Conservation (phyloP, 2,797 vertebrate species). For the Notolepis coatsorum region DNA sequence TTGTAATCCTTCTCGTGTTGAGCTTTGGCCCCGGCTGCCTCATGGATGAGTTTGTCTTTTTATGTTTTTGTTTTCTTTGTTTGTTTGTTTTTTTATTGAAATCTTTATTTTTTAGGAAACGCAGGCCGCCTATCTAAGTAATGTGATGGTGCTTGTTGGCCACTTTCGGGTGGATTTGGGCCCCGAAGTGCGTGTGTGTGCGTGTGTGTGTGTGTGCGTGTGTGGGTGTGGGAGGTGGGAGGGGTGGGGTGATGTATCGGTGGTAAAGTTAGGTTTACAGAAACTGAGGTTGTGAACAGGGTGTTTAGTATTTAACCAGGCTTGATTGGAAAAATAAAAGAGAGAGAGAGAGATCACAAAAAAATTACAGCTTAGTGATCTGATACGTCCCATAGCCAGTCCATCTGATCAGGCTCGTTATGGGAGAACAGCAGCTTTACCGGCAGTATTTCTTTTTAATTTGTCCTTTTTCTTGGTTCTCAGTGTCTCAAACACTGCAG, state of each 20-base stretch:
- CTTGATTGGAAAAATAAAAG: conserved; percentile 47
- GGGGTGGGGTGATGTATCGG: conserved; percentile 36
- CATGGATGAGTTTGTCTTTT: conserved; percentile 83
- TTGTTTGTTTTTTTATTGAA: conserved; percentile 47
- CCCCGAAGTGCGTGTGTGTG: not conserved
- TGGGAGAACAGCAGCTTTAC: conserved; percentile 50
- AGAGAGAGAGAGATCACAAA: conserved; percentile 19
- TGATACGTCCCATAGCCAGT: conserved; percentile 33
- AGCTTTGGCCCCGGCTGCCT: conserved; percentile 87
- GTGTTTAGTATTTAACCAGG: conserved; percentile 57
- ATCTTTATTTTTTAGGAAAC: conserved; percentile 61
- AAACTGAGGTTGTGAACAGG: conserved; percentile 60
- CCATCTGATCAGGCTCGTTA: conserved; percentile 36
- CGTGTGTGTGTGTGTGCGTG: not conserved
- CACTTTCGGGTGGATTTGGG: conserved; percentile 50
- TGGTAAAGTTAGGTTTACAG: conserved; percentile 68
- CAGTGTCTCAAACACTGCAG: conserved; percentile 58
- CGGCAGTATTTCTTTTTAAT: conserved; percentile 60
- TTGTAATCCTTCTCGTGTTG: conserved; percentile 86
- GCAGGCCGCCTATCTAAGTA: conserved; percentile 71
- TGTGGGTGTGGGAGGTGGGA: too few relatives aligned
- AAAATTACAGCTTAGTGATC: conserved; percentile 11
- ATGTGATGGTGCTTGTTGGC: conserved; percentile 66
- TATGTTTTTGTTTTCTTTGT: conserved; percentile 43
- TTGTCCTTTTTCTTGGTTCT: conserved; percentile 54